phyloP scores from a whole-genome alignment of 2,797 vertebrate species.

The Sternarchorhynchus goeldii region DNA sequence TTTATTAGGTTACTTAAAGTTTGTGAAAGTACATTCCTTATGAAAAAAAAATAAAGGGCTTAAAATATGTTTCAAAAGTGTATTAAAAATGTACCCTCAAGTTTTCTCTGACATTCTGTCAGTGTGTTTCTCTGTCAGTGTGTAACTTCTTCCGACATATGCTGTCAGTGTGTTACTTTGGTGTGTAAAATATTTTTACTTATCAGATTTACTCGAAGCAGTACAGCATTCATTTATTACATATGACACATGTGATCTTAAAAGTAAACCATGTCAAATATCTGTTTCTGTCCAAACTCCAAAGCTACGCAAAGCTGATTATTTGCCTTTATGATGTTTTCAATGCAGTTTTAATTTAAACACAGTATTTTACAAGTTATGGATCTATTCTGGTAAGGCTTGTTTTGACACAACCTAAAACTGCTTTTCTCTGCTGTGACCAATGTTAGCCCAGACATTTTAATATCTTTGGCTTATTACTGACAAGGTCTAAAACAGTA shows the following conservation, averaged over 20 bases:
- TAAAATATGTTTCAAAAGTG: too few species aligned
- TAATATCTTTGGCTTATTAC: slow-evolving; percentile 37
- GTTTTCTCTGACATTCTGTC: too few species aligned
- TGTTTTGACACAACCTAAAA: slow-evolving; percentile 43
- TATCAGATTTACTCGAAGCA: too few species aligned
- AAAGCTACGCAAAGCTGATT: neutral
- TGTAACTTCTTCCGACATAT: too few species aligned
- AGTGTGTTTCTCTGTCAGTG: too few species aligned
- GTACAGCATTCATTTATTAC: neutral
- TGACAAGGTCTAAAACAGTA: slow-evolving; percentile 12
- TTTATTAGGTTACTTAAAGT: slow-evolving; percentile 12
- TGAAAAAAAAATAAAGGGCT: neutral
- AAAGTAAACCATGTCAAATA: neutral
- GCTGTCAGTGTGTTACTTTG: too few species aligned
- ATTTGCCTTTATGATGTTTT: neutral
- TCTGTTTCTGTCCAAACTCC: neutral
- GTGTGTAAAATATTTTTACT: neutral
- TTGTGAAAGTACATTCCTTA: neutral
- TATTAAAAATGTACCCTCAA: too few species aligned
- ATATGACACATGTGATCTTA: neutral
- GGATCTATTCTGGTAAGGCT: slow-evolving; percentile 45
- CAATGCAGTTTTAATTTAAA: slow-evolving; percentile 36
- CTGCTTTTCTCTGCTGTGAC: slow-evolving; percentile 34
- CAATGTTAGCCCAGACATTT: slow-evolving; percentile 16
- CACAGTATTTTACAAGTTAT: slow-evolving; percentile 38